These are phyloP conservation scores for Halcyon chelicuti DNA, from an alignment of 2,797 vertebrate species.

Conservation along the genomic window DNA sequence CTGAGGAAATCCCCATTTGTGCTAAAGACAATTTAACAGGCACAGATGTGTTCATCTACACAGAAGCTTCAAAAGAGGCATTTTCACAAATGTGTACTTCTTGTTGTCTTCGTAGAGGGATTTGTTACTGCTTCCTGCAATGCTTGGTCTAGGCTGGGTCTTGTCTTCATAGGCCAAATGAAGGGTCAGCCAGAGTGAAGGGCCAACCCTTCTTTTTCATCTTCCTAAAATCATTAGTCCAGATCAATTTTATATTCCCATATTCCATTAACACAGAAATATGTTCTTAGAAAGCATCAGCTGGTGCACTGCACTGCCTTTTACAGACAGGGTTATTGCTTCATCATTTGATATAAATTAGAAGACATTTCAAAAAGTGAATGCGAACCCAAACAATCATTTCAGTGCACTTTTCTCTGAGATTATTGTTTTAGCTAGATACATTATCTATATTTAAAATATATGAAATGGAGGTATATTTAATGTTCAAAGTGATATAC, in stretches of 20 bases:
- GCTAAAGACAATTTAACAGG: not conserved
- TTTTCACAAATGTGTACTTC: not conserved
- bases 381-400: constrained; percentile 36
- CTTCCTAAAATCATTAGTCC: not conserved
- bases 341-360: constrained; percentile 17
- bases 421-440: constrained; percentile 28
- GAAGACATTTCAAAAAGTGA: constrained; percentile 22
- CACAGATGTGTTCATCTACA: not conserved
- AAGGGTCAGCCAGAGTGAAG: not conserved
- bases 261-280: not conserved
- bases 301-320: not conserved
- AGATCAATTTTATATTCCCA: not conserved
- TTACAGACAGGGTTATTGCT: constrained; percentile 24
- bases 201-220: not conserved
- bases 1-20: constrained; percentile 34
- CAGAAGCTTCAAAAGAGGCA: constrained; percentile 1
- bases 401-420: constrained; percentile 15
- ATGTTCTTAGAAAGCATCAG: not conserved
- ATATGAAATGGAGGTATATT: constrained; percentile 73
- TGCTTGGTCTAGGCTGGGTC: not conserved
- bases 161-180: not conserved
- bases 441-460: constrained; percentile 75
- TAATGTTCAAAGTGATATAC: constrained; percentile 73
- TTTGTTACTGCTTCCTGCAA: constrained; percentile 16
- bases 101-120: not conserved